Base-by-base conservation (phyloP, 1,140 invertebrate species). In the Eciton burchellii region DNA sequence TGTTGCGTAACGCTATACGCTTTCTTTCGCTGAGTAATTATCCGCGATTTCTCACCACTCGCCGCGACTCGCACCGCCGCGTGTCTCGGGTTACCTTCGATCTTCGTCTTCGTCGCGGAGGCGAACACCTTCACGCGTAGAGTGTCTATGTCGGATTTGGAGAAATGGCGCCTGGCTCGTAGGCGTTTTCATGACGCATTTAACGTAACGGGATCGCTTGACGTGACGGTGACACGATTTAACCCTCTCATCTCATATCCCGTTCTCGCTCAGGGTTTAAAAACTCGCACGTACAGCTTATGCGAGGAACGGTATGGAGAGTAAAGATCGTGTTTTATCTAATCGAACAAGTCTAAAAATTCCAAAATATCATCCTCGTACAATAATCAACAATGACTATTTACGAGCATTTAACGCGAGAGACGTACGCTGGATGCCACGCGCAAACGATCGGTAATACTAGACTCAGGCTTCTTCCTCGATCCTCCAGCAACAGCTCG, bases 1-100 rank as follows among this genome's bases (percentile, higher is more conserved):
- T 79, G 74, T 79, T 79, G n/a, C 63, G 74, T 79, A 79, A 79
- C 52, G 41, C 63, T 79, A 70, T 70, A 79, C 74, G n/a, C 74
- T 70, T 79, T 79, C 74, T 79, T 79, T 79, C 49, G 49, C 24
- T 79, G 74, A 79, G 21, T 79, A 79, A 79, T 79, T 79, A 70
- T 79, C 49, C 43, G 19, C 74, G 24, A 79, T 79, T 79, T 68
- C 74, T 79, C 74, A 79, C 35, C 12, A 21, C 49, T 56, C 24
- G n/a, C 24, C 72, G 72, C 43, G 74, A 24, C n/a, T n/a, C 26
- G 47, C 43, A 14, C 60, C 19, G 41, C 41, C 6, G 35, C 49
- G 35, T 68, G 63, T 70, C 74, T 79, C 63, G 63, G 49, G 74
- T 66, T 79, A 68, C 74, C 63, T 57, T 79, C 63, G 63, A 77